A percentile compares a stretch with the other conserved stretches of the same genome.
Conservation (phyloP, 2,797 vertebrate genomes). For the Apogon talboti region DNA sequence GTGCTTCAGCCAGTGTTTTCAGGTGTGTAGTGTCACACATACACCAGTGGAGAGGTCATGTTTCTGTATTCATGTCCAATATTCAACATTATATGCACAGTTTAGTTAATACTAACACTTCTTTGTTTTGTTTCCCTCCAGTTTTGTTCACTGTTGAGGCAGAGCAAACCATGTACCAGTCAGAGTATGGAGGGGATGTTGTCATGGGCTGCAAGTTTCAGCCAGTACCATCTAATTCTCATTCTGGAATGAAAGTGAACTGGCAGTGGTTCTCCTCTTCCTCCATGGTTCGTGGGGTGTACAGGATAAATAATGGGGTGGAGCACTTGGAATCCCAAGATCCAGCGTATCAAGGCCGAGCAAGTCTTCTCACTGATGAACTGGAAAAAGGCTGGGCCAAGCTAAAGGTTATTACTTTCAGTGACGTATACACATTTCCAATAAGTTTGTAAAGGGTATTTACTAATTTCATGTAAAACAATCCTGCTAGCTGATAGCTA, state of each 20-base stretch:
- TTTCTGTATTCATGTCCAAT: too few species aligned
- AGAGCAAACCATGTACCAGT: constrained; percentile 71
- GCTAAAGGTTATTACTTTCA: constrained; percentile 79
- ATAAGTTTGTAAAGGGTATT: neutral
- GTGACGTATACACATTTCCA: neutral
- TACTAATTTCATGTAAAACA: neutral
- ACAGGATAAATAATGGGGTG: constrained; percentile 64
- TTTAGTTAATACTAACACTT: neutral
- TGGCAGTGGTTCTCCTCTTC: constrained; percentile 70
- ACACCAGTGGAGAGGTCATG: neutral
- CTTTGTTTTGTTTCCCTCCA: constrained; percentile 54
- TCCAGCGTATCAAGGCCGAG: constrained; percentile 77
- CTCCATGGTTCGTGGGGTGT: constrained; percentile 65
- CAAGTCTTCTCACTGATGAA: constrained; percentile 78
- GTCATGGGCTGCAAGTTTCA: constrained; percentile 90
- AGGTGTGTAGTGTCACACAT: constrained; percentile 52
- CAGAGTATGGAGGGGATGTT: constrained; percentile 81
- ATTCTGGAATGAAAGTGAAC: constrained; percentile 75
- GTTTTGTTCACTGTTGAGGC: constrained; percentile 88
- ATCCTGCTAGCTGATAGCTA: neutral
- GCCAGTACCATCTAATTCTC: constrained; percentile 49
- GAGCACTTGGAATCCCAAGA: constrained; percentile 68
- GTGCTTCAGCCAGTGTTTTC: constrained; percentile 59
- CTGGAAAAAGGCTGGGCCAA: constrained; percentile 82
- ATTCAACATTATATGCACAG: neutral